Conservation (phyloP, 2,888 invertebrate genomes). For the Dasysyrphus albostriatus region DNA sequence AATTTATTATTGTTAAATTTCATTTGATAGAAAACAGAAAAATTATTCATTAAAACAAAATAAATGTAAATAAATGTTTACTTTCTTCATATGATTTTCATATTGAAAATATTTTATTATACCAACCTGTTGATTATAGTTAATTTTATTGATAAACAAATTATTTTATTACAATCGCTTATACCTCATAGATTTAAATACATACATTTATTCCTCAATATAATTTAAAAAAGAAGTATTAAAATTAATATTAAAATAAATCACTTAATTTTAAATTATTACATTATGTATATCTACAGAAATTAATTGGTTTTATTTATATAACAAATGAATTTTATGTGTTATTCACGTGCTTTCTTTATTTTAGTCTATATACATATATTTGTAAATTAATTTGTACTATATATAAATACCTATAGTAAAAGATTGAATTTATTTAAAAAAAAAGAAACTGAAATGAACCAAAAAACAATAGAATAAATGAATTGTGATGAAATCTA, state of each 20-base stretch:
- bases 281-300: neutral
- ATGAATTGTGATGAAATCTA: conserved; percentile 62
- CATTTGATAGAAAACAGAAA: neutral
- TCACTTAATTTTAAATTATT: neutral
- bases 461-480: conserved; percentile 41
- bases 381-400: conserved; percentile 9
- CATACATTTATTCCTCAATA: conserved; percentile 14
- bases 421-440: conserved; percentile 40
- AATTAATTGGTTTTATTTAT: conserved; percentile 2
- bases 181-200: conserved; percentile 66
- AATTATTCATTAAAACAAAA: neutral
- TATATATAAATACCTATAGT: conserved; percentile 11
- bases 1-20: neutral
- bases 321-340: conserved; percentile 43
- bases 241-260: neutral
- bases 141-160: conserved; percentile 13
- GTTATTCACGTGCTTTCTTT: conserved; percentile 12
- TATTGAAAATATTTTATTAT: conserved; percentile 62
- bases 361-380: conserved; percentile 28
- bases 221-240: conserved; percentile 20
- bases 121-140: neutral
- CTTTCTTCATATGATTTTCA: conserved; percentile 63
- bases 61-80: conserved; percentile 18
- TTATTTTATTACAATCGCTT: conserved; percentile 66
- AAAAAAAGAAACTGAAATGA: conserved; percentile 23